A percentile compares a stretch with the other conserved stretches of the same genome.
phyloP scores from a whole-genome alignment of 2,888 invertebrate genomes.

The Chymomyza procnemis region DNA sequence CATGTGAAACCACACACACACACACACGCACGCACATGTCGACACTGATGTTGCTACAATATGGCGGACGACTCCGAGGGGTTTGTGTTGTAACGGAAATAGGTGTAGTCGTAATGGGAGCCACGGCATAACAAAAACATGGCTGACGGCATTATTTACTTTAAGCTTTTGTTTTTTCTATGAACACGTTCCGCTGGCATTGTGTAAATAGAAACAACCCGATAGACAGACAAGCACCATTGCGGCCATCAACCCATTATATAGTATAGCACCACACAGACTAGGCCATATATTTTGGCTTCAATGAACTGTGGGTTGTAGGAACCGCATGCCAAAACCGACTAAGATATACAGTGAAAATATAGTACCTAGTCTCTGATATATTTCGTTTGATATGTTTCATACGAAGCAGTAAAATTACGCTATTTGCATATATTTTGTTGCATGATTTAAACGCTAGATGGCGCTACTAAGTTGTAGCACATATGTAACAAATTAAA shows the following conservation, averaged over 20 bases:
- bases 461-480: no score
- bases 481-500: no score
- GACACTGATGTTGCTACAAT: not conserved
- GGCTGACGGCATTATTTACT: slow-evolving; percentile 19
- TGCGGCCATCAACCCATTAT: not conserved
- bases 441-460: no score
- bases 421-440: no score
- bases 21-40: not conserved
- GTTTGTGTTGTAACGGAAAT: slow-evolving; percentile 3
- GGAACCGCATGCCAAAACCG: no score
- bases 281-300: not conserved
- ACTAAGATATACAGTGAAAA: no score
- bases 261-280: not conserved
- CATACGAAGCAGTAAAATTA: no score
- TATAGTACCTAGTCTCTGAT: no score
- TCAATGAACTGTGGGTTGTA: not conserved
- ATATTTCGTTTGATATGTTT: no score
- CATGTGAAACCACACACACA: not conserved
- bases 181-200: not conserved
- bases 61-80: not conserved
- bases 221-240: not conserved
- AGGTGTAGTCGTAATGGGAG: slow-evolving; percentile 30
- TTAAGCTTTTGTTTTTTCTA: slow-evolving; percentile 17
- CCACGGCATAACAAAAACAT: slow-evolving; percentile 22
- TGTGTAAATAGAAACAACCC: not conserved